These are phyloP conservation scores for Incurvaria masculella DNA, from an alignment of 2,888 invertebrate genomes.

Conservation along the genomic window DNA sequence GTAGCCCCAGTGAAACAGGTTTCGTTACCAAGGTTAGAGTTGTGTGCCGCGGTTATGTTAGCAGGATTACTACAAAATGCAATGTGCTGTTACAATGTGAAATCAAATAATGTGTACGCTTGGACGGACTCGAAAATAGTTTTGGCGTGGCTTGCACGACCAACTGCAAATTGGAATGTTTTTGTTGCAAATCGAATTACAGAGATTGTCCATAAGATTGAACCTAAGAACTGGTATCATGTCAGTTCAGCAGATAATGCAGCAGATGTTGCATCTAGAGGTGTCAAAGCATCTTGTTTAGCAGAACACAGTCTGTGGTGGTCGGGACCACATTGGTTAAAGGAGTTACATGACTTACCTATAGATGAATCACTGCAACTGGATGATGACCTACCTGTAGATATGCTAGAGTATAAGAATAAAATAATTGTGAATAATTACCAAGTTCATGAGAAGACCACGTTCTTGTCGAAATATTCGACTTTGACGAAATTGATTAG, in stretches of 20 bases:
- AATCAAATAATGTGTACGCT: conserved; percentile 8
- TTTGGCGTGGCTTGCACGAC: conserved; percentile 15
- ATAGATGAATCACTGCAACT: background rate
- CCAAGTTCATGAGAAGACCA: too few relatives aligned
- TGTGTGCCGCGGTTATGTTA: conserved; percentile 19
- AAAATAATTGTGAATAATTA: too few relatives aligned
- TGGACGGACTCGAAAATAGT: conserved; percentile 20
- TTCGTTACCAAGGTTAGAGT: conserved; percentile 18
- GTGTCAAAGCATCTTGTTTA: conserved; percentile 2
- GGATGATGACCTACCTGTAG: background rate
- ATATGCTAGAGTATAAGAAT: background rate
- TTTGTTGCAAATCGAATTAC: conserved; percentile 19
- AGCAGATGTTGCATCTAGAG: conserved; percentile 11
- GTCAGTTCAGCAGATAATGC: conserved; percentile 10
- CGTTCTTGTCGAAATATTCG: background rate
- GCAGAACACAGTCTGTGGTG: conserved; percentile 5
- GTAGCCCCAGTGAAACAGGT: background rate
- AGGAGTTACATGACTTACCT: too few relatives aligned
- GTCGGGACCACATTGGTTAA: background rate
- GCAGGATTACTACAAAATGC: conserved; percentile 12
- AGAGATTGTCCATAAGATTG: conserved; percentile 10
- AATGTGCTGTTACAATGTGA: conserved; percentile 5
- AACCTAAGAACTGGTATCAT: conserved; percentile 8
- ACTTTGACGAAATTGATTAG: background rate
- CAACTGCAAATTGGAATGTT: conserved; percentile 15